phyloP scores from a whole-genome alignment of 2,797 vertebrate species.

The Xenentodon cancila region DNA sequence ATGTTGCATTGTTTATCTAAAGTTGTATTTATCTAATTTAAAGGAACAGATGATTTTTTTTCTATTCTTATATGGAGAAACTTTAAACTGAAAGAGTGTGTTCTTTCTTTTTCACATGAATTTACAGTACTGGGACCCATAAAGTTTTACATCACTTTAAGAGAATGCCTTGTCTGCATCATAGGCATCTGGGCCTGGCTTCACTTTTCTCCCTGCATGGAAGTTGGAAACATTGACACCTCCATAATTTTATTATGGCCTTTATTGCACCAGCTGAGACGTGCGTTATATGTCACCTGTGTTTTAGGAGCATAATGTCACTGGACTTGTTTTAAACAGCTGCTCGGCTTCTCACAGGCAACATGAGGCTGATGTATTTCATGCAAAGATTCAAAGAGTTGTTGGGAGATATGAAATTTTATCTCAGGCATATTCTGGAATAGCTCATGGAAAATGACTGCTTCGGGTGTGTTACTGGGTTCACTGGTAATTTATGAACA shows the following conservation, averaged over 20 bases:
- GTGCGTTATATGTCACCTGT: slow-evolving; percentile 49
- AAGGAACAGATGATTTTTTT: too few species aligned
- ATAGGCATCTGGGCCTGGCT: slow-evolving; percentile 29
- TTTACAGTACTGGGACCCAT: too few species aligned
- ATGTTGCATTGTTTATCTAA: too few species aligned
- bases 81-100: too few species aligned
- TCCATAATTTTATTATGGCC: slow-evolving; percentile 58
- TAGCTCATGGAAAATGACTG: slow-evolving; percentile 56
- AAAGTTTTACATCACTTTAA: slow-evolving; percentile 7
- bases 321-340: slow-evolving; percentile 58
- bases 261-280: slow-evolving; percentile 66
- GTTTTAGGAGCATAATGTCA: slow-evolving; percentile 51
- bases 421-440: slow-evolving; percentile 49
- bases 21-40: too few species aligned
- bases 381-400: slow-evolving; percentile 46
- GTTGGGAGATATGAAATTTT: slow-evolving; percentile 56
- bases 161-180: slow-evolving; percentile 43
- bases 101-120: too few species aligned
- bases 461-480: slow-evolving; percentile 29
- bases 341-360: slow-evolving; percentile 48
- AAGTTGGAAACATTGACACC: slow-evolving; percentile 69
- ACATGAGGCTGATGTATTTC: slow-evolving; percentile 38
- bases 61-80: too few species aligned
- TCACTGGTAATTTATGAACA: slow-evolving; percentile 47
- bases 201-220: slow-evolving; percentile 22